Evolutionary conservation across 2,888 invertebrate genomes (phyloP), one percentile per base, ranked within the genome.

Genomic region (Agelastica alni): DNA sequence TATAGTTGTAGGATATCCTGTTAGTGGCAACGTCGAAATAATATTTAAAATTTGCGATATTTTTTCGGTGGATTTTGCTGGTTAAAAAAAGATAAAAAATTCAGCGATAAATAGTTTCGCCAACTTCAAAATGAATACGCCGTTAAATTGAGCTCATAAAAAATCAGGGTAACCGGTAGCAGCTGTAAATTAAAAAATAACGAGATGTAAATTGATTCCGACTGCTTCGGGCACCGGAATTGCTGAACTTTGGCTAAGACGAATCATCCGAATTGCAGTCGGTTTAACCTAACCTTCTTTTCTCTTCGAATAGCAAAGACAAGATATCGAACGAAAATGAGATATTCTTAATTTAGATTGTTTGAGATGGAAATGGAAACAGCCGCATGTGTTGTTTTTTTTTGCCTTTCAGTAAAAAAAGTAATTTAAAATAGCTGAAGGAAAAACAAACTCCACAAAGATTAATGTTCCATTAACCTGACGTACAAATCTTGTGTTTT

Each of bases 201-300:
- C 74, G 75, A 75, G 73, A 75, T 76, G 76, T 74, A 76, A 76
- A 76, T 76, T 76, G 74, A 75, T 75, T 75, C 73, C 69, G 70
- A 70, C 70, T 76, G 74, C 74, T 75, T 75, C 73, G 68, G 70
- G 70, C 70, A 66, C 64, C 68, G 69, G 72, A 74, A 75, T 74
- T 74, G 73, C 73, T 72, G 73, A 76, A 76, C 75, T 74, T 75
- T 73, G 70, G 71, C 69, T 70, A 73, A 73, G 74, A 74, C 70
- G 72, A 73, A 74, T 73, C 72, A 70, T 72, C 69, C 65, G 70
- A 74, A 75, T 73, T 72, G 71, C 69, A 68, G 70, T 70, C 70
- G 70, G 70, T 69, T 72, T 72, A 71, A 70, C 69, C 67, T 72
- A 71, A 70, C 69, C 67, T 68, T 71, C 68, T 68, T 53, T 48